Evolutionary conservation across 2,113 vertebrate species (phyloP), one percentile per base, ranked within the genome.

Genomic region (Raja brachyura): DNA sequence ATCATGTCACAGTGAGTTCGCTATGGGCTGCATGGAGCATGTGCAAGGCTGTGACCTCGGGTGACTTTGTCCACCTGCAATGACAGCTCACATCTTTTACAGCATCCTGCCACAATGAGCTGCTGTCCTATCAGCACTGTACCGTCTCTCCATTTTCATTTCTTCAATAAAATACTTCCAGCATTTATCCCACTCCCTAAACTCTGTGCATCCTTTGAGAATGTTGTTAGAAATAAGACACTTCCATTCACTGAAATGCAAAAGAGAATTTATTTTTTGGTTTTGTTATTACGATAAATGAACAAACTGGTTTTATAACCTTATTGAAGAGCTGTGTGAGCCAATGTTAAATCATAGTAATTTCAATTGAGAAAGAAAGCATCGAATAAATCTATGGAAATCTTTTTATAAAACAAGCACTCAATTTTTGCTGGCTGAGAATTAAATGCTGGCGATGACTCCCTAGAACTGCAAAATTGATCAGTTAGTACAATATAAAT

Each of bases 31-130:
- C 66, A 92, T 73, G 22, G 90, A 92, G 68, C 63, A 92, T 74
- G 90, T 92, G 90, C 90, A 54, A 92, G 90, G 31, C 90, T 73
- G 63, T 92, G 90, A 92, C 90, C 90, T 92, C 90, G 68, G 68
- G 31, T 92, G 90, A 92, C 90, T 73, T 92, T 92, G 90, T 92
- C 90, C 90, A 92, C 90, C 68, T 54, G 90, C 90, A 48, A 66
- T 73, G 90, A 73, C 90, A 70, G 90, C 90, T 73, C 90, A 22
- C 68, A 92, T 92, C 68, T 92, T 73, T 92, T 73, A 73, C 90
- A 54, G 90, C 68, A 25, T 31, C 90, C 39, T 92, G 33, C 90
- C 88, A 70, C 68, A 73, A 70, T 54, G 11, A 92, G 68, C 39
- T 54, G 90, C 90, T 73, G 90, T 92, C 90, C 90, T 92, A 48